Evolutionary conservation across 2,797 vertebrate genomes (phyloP).

Genomic region (Chaetodon trifasciatus): DNA sequence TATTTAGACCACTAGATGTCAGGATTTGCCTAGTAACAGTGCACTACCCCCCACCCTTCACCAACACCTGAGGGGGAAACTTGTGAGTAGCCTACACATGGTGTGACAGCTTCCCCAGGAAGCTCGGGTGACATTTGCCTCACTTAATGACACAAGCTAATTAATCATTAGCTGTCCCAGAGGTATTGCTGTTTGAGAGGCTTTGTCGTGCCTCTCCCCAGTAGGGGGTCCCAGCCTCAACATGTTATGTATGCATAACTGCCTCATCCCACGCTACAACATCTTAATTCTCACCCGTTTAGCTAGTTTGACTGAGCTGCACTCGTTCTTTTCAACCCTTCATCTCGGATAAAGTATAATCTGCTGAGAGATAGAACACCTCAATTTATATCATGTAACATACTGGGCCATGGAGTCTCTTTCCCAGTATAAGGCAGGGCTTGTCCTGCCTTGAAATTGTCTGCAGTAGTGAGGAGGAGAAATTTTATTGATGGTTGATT

Average conservation of each 20-base stretch:
- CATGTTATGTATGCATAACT: constrained; percentile 90
- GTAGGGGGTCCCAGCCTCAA: constrained; percentile 92
- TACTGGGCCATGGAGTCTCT: constrained; percentile 1
- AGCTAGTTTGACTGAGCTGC: constrained; percentile 80
- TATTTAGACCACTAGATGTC: constrained; percentile 92
- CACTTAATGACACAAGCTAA: constrained; percentile 98
- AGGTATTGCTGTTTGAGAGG: constrained; percentile 94
- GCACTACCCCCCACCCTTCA: constrained; percentile 43
- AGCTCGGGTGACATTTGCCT: constrained; percentile 97
- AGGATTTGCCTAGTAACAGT: constrained; percentile 85
- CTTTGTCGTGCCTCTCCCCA: constrained; percentile 91
- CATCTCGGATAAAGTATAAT: constrained; percentile 71
- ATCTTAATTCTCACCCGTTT: constrained; percentile 85
- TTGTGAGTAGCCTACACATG: constrained; percentile 84
- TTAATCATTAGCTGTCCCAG: constrained; percentile 99
- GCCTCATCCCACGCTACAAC: constrained; percentile 86
- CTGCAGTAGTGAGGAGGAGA: constrained; percentile 45
- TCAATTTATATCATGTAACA: constrained; percentile 45
- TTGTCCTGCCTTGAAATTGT: constrained; percentile 17
- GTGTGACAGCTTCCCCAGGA: constrained; percentile 93
- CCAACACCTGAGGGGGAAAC: constrained; percentile 82
- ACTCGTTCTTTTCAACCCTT: constrained; percentile 69
- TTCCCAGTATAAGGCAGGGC: constrained; percentile 1
- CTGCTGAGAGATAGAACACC: constrained; percentile 61
- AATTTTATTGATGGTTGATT: constrained; percentile 65